Evolutionary conservation across 2,888 invertebrate genomes (phyloP), one percentile per base, ranked within the genome.

Genomic region (Drosophila prolongata): DNA sequence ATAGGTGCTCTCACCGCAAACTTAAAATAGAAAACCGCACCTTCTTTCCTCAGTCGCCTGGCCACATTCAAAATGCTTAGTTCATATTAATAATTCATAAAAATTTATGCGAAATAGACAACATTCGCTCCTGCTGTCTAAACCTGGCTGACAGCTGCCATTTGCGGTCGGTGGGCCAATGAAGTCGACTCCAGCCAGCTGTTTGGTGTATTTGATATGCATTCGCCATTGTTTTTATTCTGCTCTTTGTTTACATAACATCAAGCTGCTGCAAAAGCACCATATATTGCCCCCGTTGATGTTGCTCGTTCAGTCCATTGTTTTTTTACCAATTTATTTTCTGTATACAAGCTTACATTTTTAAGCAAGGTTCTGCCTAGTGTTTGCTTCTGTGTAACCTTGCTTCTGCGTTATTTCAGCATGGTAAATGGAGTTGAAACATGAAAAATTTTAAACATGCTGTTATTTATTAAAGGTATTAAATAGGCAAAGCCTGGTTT

Each of bases 91-190:
- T 87, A 87, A 80, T 83, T 83, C 85, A 84, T 80, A 73, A 78
- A 83, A 84, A 89, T 87, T 46, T 87, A 75, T 87, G 72, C 70
- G 78, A 80, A 83, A 89, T 87, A 84, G 78, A 78, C 81, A 77
- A 70, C 75, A 59, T 67, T 75, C 75, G 66, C 54, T 50, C 30
- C 50, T 61, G 75, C 27, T 66, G 75, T 71, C 74, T 56, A 73
- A 74, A 24, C 70, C 70, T 42, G 54, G 74, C 74, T 57, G 75
- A 65, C 71, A 75, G 75, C 66, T 52, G 65, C 54, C 62, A 37
- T 19, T 54, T 27, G 43, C 11, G 56, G 55, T 44, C n/a, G 40
- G 24, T 40, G 55, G 30, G 50, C 14, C 35, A 54, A 67, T 65
- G 68, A 44, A 65, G 68, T 66, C 30, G 70, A 69, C 57, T 69